Evolutionary conservation across 2,113 vertebrate genomes (phyloP).

Genomic region (Bos javanicus): DNA sequence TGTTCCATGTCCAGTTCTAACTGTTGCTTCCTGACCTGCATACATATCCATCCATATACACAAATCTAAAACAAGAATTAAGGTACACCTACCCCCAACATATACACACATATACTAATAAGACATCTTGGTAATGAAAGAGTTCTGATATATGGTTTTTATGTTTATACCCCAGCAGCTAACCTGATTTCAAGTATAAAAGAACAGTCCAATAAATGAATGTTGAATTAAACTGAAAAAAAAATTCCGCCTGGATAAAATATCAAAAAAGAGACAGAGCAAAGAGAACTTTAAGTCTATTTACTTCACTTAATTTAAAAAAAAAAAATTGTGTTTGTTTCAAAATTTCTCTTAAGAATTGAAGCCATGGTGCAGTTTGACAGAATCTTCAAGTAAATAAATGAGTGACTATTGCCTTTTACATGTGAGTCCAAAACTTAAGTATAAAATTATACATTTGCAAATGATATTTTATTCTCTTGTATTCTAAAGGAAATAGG

Average conservation of each 20-base stretch:
- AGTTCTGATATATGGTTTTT: background rate
- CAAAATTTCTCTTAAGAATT: constrained; percentile 14
- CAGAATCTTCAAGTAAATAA: background rate
- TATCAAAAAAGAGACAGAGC: background rate
- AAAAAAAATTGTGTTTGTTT: background rate
- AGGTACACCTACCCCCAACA: background rate
- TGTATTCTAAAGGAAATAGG: background rate
- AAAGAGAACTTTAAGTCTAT: background rate
- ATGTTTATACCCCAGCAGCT: background rate
- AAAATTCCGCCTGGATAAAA: background rate
- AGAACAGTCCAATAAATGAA: background rate
- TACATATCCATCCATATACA: background rate
- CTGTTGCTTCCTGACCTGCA: too few relatives aligned
- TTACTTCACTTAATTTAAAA: background rate
- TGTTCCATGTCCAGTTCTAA: too few relatives aligned
- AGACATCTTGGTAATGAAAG: background rate
- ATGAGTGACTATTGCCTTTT: background rate
- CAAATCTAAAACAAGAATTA: background rate
- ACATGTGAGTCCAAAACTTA: background rate
- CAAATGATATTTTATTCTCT: background rate
- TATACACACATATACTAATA: background rate
- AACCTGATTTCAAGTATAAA: background rate
- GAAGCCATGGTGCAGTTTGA: background rate
- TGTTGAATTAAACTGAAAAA: background rate
- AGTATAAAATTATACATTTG: background rate